Evolutionary conservation across 2,888 invertebrate genomes (phyloP), one percentile per base, ranked within the genome.

Genomic region (Phyllotreta striolata): DNA sequence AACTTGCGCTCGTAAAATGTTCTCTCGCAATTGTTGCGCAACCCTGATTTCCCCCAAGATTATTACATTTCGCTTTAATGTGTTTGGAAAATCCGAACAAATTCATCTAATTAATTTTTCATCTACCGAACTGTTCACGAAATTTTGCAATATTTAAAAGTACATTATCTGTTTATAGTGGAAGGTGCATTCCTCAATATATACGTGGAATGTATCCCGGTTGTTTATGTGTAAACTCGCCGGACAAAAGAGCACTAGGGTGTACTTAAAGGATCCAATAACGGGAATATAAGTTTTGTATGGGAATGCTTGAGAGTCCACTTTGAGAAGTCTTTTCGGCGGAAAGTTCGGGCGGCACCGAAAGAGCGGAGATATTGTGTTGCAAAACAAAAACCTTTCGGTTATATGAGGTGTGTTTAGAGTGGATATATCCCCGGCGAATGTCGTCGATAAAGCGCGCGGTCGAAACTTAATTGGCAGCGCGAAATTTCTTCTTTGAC

Each of bases 261-360:
- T 14, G 12, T 10, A 49, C 49, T 34, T 8, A 49, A 9, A 35
- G 35, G 9, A 35, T 49, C 49, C 49, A 49, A 49, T 49, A 49
- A 35, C 49, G 47, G 4, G 49, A 49, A 12, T 35, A 49, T 49
- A 49, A 49, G 49, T 49, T 24, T 49, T 34, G 49, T 49, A 49
- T 35, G 49, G 49, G 49, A 49, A 49, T 49, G 49, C 49, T 49
- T 49, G 47, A 49, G 12, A 49, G 49, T 49, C 49, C 49, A 49
- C 49, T 49, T 35, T 6, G 49, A 44, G 47, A 47, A 47, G 24
- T 47, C 47, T 47, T 47, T 47, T 10, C 24, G 24, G 24, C 24
- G 1, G 47, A 12, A 34, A 47, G 47, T 47, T 47, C 9, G 13
- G 47, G 47, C 7, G 37, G 35, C 35, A 37, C 35, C 9, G 12